A percentile compares a stretch with the other conserved stretches of the same genome.
Evolutionary conservation across 2,797 vertebrate species (phyloP).

Genomic region (Phoxinus dragarum): DNA sequence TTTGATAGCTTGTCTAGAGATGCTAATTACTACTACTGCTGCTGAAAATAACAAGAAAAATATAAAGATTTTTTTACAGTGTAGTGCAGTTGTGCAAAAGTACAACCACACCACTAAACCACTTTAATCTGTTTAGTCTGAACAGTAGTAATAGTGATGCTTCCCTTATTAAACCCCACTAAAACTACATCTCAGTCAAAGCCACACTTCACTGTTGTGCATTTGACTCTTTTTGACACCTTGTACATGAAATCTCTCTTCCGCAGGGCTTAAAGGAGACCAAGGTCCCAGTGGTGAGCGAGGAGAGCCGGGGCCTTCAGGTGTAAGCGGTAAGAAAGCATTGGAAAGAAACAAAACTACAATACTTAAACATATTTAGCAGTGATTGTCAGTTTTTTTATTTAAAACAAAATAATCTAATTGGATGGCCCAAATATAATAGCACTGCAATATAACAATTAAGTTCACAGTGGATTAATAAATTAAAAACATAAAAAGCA

Average conservation of each 20-base stretch:
- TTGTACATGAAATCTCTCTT: neutral
- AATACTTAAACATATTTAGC: neutral
- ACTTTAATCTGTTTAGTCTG: neutral
- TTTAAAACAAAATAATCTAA: no score
- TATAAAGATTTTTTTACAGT: neutral
- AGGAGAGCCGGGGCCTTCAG: conserved; percentile 32
- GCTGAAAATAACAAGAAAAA: no score
- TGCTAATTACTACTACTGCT: neutral
- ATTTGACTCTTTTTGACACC: neutral
- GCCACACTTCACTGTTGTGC: neutral
- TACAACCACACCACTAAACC: no score
- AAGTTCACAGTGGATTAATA: no score
- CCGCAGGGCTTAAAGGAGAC: conserved; percentile 32
- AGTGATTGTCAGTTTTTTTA: no score
- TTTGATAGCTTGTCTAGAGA: neutral
- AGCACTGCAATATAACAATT: no score
- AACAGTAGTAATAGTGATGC: neutral
- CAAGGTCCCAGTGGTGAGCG: conserved; percentile 3
- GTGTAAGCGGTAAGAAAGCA: conserved; percentile 29
- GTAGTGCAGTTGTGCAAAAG: neutral
- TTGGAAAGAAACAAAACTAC: neutral
- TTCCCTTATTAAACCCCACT: neutral
- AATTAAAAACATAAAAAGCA: no score
- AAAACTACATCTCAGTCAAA: neutral
- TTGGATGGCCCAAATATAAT: no score